Base-by-base conservation (phyloP, 2,113 vertebrate genomes). In the Carassius auratus region DNA sequence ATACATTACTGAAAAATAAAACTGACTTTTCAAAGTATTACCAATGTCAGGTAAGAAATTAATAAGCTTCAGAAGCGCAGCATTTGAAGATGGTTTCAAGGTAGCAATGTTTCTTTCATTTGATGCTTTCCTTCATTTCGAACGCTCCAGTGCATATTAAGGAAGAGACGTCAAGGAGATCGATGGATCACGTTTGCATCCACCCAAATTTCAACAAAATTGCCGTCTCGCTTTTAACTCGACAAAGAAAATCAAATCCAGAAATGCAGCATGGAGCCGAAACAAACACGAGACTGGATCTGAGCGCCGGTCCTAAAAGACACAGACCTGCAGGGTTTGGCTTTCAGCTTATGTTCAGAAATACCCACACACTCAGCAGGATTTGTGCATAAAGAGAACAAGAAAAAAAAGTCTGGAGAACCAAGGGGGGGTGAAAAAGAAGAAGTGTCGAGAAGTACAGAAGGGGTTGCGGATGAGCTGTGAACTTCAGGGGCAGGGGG, bases 1-100 rank as follows among this genome's bases (percentile, higher is more conserved):
- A 94, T 93, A 91, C 81, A 94, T 94, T 93, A 92, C 71, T 50
- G 84, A 85, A 82, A 91, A 92, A 91, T 89, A 91, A 92, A 92
- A 90, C 86, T 86, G 90, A 92, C 90, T 93, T 93, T 84, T 87
- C 81, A 73, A 88, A 90, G 87, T 91, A 89, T 91, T 81, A 69
- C 38, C 84, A 89, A 86, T 90, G 84, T 88, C 86, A 26, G 68
- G 90, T 90, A 88, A 88, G 87, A 89, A 91, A 90, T 86, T 85
- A 88, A 83, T 55, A 89, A 88, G 89, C 88, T 89, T 89, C 19
- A 83, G 68, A 83, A 73, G 50, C 50, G 1, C 33, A 83, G 68
- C 48, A 83, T 83, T 83, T 10, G 4, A 80, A 77, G 83, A 79
- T 82, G 80, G 80, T 83, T 83, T 83, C 81, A 83, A 83, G 62